A percentile compares a stretch with the other conserved stretches of the same genome.
phyloP scores from a whole-genome alignment of 2,888 invertebrate genomes.

The Hololepta plana region DNA sequence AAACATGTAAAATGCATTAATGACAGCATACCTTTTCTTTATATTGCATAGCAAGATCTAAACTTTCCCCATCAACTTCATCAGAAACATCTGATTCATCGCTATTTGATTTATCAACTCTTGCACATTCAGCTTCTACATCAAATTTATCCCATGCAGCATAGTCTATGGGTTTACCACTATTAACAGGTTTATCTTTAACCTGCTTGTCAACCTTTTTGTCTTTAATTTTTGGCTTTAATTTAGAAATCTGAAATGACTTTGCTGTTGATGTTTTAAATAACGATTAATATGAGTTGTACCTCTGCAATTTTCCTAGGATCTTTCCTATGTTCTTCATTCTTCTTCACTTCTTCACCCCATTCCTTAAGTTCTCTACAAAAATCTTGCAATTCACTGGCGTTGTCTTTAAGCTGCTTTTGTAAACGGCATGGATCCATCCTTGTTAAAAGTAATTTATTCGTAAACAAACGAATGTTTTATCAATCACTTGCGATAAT shows the following conservation, averaged over 20 bases:
- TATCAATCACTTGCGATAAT: too few relatives aligned
- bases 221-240: too few relatives aligned
- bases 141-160: constrained; percentile 64
- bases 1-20: constrained; percentile 7
- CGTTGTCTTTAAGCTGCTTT: constrained; percentile 53
- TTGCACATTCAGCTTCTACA: constrained; percentile 48
- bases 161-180: constrained; percentile 41
- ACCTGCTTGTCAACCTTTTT: too few relatives aligned
- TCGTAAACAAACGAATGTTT: too few relatives aligned
- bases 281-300: not conserved
- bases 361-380: constrained; percentile 52
- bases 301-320: constrained; percentile 7
- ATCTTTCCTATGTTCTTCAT: constrained; percentile 31
- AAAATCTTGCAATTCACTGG: constrained; percentile 47
- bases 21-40: constrained; percentile 1
- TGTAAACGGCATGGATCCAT: constrained; percentile 48
- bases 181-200: too few relatives aligned
- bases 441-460: too few relatives aligned
- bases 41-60: constrained; percentile 5
- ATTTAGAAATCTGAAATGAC: too few relatives aligned
- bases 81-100: constrained; percentile 32
- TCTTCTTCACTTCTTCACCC: constrained; percentile 55
- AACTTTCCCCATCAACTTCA: constrained; percentile 48
- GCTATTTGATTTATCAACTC: constrained; percentile 36
- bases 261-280: too few relatives aligned